Evolutionary conservation across 2,113 vertebrate genomes (phyloP).

Genomic region (Sinocyclocheilus anshuiensis): DNA sequence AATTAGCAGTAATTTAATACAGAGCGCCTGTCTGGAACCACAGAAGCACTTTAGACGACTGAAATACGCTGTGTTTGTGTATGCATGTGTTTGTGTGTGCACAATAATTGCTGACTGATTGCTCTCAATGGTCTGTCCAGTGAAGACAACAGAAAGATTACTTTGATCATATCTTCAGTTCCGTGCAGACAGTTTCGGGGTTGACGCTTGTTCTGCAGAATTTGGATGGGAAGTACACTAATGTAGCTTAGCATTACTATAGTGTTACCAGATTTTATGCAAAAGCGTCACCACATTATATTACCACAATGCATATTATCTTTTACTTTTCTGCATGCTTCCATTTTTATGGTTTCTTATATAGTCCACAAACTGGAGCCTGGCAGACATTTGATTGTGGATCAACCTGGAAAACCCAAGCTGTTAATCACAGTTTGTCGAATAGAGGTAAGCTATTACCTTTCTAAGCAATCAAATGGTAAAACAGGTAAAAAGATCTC

Average conservation of each 20-base stretch:
- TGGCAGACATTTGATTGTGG: neutral
- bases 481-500: too few relatives aligned
- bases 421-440: too few relatives aligned
- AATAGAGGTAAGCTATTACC: too few relatives aligned
- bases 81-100: neutral
- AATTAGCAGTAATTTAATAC: constrained; percentile 38
- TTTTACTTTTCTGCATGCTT: neutral
- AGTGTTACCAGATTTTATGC: neutral
- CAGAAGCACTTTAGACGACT: constrained; percentile 28
- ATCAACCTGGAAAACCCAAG: too few relatives aligned
- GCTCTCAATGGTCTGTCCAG: constrained; percentile 11
- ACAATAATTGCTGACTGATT: constrained; percentile 13
- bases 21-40: constrained; percentile 35
- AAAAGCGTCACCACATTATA: neutral
- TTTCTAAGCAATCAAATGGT: too few relatives aligned
- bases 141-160: constrained; percentile 1
- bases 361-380: neutral
- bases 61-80: neutral
- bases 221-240: neutral
- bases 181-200: neutral
- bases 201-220: neutral
- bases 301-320: neutral
- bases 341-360: neutral
- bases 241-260: neutral
- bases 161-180: neutral